Evolutionary conservation across 2,113 vertebrate genomes (phyloP).

Genomic region (Potamarius usumacintae): DNA sequence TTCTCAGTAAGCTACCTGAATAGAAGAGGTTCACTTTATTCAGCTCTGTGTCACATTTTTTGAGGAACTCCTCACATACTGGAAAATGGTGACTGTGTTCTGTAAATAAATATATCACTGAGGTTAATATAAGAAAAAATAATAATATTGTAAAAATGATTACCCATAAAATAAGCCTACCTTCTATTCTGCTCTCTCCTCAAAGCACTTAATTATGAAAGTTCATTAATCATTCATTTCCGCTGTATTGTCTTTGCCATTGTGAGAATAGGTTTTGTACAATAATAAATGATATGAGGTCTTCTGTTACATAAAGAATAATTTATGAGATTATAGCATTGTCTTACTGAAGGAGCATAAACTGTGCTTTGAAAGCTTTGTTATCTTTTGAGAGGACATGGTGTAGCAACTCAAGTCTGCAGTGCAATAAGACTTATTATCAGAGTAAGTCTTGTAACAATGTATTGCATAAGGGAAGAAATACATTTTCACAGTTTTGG

Average conservation of each 20-base stretch:
- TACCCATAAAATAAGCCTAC: neutral
- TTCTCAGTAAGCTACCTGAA: constrained; percentile 54
- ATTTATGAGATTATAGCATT: constrained; percentile 43
- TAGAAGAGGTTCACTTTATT: constrained; percentile 60
- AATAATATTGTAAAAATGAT: neutral
- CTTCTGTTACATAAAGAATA: constrained; percentile 40
- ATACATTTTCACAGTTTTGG: neutral
- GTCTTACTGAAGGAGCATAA: constrained; percentile 25
- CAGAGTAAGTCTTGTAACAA: neutral
- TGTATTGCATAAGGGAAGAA: neutral
- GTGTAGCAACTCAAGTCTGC: neutral
- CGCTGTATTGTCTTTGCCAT: constrained; percentile 24
- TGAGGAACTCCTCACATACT: constrained; percentile 53
- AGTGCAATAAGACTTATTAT: neutral
- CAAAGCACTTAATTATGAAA: constrained; percentile 3
- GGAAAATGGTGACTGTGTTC: constrained; percentile 36
- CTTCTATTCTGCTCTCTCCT: neutral
- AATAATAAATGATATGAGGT: constrained; percentile 28
- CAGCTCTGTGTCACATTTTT: constrained; percentile 57
- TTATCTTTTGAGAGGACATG: constrained; percentile 8
- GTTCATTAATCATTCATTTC: constrained; percentile 44
- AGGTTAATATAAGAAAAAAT: constrained; percentile 16
- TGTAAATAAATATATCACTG: constrained; percentile 23
- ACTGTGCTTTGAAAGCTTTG: constrained; percentile 22
- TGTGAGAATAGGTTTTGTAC: constrained; percentile 28